Percentiles rank a stretch among this genome's conserved stretches.
Conservation (phyloP, 2,888 invertebrate genomes). For the Chorisops tibialis region DNA sequence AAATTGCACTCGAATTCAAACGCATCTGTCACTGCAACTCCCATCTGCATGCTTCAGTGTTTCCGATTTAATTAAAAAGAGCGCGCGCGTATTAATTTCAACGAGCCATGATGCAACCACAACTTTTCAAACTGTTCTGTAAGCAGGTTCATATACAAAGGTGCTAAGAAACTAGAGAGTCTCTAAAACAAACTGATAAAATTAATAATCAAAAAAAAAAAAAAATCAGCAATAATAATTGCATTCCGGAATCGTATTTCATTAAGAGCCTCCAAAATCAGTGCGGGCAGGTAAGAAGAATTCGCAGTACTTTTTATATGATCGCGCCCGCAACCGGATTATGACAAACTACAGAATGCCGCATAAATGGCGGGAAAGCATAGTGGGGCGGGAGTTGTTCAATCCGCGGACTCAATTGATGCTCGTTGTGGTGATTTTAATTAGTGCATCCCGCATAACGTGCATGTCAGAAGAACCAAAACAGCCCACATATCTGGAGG, state of each 20-base stretch:
- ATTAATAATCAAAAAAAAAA: too few relatives aligned
- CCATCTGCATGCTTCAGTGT: constrained; percentile 17
- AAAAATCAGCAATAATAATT: too few relatives aligned
- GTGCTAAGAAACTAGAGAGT: neutral
- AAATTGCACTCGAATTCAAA: constrained; percentile 2
- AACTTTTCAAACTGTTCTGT: neutral
- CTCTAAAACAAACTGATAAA: too few relatives aligned
- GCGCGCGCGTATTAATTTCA: constrained; percentile 12
- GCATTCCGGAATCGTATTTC: too few relatives aligned
- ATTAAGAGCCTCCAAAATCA: too few relatives aligned
- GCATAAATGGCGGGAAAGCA: constrained; percentile 18
- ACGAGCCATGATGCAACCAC: neutral
- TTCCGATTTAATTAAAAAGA: constrained; percentile 17
- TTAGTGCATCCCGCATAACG: constrained; percentile 48
- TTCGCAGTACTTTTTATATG: neutral
- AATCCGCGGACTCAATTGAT: constrained; percentile 15
- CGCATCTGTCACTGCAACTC: constrained; percentile 6
- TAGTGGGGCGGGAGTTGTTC: neutral
- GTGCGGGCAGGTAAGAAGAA: neutral
- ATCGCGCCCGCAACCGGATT: constrained; percentile 10
- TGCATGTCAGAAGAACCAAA: constrained; percentile 44
- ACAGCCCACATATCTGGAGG: constrained; percentile 46
- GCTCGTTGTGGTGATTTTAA: constrained; percentile 35
- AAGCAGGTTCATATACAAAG: neutral
- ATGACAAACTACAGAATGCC: constrained; percentile 5